phyloP scores from a whole-genome alignment of 2,888 invertebrate species.

The Oscheius sp. region DNA sequence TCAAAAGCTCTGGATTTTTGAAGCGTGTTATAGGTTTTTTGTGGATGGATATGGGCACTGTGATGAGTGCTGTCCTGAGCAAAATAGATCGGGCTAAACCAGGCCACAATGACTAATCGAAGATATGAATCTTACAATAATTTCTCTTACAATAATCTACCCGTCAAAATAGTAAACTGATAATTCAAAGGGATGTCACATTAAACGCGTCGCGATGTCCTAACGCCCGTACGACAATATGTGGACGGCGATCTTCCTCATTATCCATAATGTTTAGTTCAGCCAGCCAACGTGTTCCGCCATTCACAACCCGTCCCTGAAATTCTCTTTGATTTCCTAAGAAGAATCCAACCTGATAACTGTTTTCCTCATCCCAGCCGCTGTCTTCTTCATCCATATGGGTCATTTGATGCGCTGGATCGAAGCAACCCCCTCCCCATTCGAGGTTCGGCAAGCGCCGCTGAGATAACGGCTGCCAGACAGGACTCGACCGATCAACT shows the following conservation, averaged over 20 bases:
- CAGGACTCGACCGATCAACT: slow-evolving; percentile 40
- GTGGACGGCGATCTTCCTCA: slow-evolving; percentile 23
- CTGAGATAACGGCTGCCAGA: slow-evolving; percentile 56
- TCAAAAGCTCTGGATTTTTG: slow-evolving; percentile 11
- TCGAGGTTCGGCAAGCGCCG: slow-evolving; percentile 50
- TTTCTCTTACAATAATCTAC: too few species aligned
- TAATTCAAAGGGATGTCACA: slow-evolving; percentile 12
- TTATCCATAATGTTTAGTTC: slow-evolving; percentile 60
- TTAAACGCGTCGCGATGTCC: slow-evolving; percentile 15
- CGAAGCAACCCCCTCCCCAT: slow-evolving; percentile 38
- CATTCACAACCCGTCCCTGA: slow-evolving; percentile 14
- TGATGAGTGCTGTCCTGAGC: slow-evolving; percentile 17
- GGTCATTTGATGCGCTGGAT: slow-evolving; percentile 38
- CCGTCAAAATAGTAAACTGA: neutral
- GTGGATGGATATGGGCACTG: slow-evolving; percentile 17
- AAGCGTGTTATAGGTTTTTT: neutral
- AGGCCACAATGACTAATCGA: neutral
- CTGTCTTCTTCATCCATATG: slow-evolving; percentile 57
- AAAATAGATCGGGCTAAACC: neutral
- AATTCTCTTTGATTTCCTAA: neutral
- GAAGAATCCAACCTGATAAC: slow-evolving; percentile 7
- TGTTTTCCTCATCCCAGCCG: slow-evolving; percentile 52
- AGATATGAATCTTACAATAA: slow-evolving; percentile 9
- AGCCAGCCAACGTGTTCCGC: slow-evolving; percentile 52
- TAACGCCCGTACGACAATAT: slow-evolving; percentile 13